Evolutionary conservation across 2,888 invertebrate genomes (phyloP).

Genomic region (Cataglyphis altisquamis): DNA sequence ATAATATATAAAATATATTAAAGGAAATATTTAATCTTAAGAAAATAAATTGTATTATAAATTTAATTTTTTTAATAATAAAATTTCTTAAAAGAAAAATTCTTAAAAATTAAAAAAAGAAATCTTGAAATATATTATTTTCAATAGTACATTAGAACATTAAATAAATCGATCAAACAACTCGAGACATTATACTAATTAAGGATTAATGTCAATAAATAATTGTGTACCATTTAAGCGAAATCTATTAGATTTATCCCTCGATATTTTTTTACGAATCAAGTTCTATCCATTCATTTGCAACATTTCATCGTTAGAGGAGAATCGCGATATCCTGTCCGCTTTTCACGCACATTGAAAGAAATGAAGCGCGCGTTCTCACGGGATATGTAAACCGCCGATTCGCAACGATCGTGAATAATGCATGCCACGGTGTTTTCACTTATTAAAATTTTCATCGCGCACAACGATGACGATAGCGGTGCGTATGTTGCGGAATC

Average conservation of each 20-base stretch:
- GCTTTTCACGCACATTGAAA: background rate
- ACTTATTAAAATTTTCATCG: conserved; percentile 40
- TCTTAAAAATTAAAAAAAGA: no score
- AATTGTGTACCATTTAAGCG: background rate
- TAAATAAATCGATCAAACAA: no score
- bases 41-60: background rate
- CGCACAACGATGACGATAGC: conserved; percentile 17
- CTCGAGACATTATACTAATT: background rate
- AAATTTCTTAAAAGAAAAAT: no score
- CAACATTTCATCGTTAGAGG: background rate
- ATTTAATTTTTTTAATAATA: background rate
- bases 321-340: background rate
- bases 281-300: background rate
- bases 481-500: conserved; percentile 16
- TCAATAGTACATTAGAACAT: no score
- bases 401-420: conserved; percentile 38
- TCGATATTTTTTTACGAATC: background rate
- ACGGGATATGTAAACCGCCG: background rate
- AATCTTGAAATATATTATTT: no score
- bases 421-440: conserved; percentile 6
- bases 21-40: background rate
- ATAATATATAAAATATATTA: background rate
- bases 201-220: background rate
- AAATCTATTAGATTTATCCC: background rate
- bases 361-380: background rate